Percentiles rank a stretch among this genome's conserved stretches.
Conservation (phyloP, 2,888 invertebrate genomes). For the Cistogaster globosa region DNA sequence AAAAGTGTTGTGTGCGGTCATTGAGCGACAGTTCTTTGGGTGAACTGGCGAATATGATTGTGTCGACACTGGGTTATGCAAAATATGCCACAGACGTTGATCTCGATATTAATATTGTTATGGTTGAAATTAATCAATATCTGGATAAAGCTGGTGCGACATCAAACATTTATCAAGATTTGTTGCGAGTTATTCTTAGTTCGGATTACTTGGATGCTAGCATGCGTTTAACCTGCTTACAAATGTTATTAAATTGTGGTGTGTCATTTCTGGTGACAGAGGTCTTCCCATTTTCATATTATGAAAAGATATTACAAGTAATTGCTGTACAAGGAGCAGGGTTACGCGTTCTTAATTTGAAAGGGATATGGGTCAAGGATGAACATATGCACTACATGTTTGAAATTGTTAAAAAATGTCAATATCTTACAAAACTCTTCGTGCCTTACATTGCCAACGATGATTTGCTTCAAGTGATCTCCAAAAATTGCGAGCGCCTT, state of each 20-base stretch:
- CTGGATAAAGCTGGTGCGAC: slow-evolving; percentile 86
- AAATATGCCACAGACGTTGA: slow-evolving; percentile 84
- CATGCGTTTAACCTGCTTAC: slow-evolving; percentile 87
- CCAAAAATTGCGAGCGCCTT: slow-evolving; percentile 84
- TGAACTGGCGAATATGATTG: slow-evolving; percentile 85
- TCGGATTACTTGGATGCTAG: slow-evolving; percentile 88
- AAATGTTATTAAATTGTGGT: slow-evolving; percentile 86
- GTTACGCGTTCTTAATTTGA: slow-evolving; percentile 86
- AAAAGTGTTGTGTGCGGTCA: slow-evolving; percentile 85
- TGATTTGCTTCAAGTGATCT: slow-evolving; percentile 86
- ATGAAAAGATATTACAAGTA: slow-evolving; percentile 87
- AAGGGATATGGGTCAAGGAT: slow-evolving; percentile 89
- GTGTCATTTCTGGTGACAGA: slow-evolving; percentile 87
- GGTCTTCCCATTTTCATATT: slow-evolving; percentile 88
- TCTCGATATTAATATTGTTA: slow-evolving; percentile 85
- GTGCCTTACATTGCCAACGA: slow-evolving; percentile 89
- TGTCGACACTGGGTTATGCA: slow-evolving; percentile 86
- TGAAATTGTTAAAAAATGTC: slow-evolving; percentile 85
- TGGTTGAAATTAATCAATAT: slow-evolving; percentile 86
- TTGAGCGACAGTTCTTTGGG: slow-evolving; percentile 86
- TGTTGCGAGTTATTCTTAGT: slow-evolving; percentile 86
- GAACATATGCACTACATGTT: slow-evolving; percentile 87
- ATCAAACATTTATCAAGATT: slow-evolving; percentile 88
- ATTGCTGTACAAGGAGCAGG: slow-evolving; percentile 87
- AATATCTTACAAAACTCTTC: slow-evolving; percentile 85